Percentiles rank a stretch among this genome's conserved stretches.
Conservation (phyloP, 2,797 vertebrate species). For the Sebastes minor region DNA sequence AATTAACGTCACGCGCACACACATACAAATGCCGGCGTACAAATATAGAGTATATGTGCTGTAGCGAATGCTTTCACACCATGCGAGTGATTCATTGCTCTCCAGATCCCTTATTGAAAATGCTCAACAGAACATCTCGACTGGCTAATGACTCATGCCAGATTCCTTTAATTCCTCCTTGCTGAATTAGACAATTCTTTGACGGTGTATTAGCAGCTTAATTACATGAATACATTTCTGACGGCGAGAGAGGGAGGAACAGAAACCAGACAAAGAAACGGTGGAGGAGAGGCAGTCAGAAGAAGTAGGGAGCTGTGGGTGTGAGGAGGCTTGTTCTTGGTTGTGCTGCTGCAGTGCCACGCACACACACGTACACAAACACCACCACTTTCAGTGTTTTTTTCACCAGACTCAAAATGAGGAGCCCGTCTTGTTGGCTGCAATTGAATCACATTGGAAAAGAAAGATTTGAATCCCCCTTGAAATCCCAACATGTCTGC, state of each 20-base stretch:
- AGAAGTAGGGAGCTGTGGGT: slow-evolving; percentile 63
- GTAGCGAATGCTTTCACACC: slow-evolving; percentile 65
- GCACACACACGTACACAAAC: slow-evolving; percentile 20
- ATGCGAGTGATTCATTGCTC: slow-evolving; percentile 79
- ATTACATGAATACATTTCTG: slow-evolving; percentile 86
- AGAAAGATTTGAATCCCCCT: slow-evolving; percentile 30
- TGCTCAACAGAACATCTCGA: slow-evolving; percentile 82
- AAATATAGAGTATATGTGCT: slow-evolving; percentile 68
- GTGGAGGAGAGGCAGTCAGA: slow-evolving; percentile 55
- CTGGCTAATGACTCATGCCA: slow-evolving; percentile 88
- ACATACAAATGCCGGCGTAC: slow-evolving; percentile 47
- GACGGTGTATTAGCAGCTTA: slow-evolving; percentile 87
- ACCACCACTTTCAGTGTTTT: slow-evolving; percentile 15
- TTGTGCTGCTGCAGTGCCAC: slow-evolving; percentile 46
- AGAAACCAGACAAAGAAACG: slow-evolving; percentile 60
- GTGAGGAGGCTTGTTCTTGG: slow-evolving; percentile 50
- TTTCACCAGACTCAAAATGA: slow-evolving; percentile 32
- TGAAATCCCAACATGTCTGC: slow-evolving; percentile 41
- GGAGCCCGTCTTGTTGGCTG: slow-evolving; percentile 39
- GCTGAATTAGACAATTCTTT: slow-evolving; percentile 88
- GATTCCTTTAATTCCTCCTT: slow-evolving; percentile 88
- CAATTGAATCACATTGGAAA: slow-evolving; percentile 35
- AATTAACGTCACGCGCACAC: slow-evolving; percentile 63
- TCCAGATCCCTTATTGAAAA: slow-evolving; percentile 81
- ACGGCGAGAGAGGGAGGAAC: slow-evolving; percentile 64